Evolutionary conservation across 2,888 invertebrate genomes (phyloP), one percentile per base, ranked within the genome.

Genomic region (Vandiemenella viatica): DNA sequence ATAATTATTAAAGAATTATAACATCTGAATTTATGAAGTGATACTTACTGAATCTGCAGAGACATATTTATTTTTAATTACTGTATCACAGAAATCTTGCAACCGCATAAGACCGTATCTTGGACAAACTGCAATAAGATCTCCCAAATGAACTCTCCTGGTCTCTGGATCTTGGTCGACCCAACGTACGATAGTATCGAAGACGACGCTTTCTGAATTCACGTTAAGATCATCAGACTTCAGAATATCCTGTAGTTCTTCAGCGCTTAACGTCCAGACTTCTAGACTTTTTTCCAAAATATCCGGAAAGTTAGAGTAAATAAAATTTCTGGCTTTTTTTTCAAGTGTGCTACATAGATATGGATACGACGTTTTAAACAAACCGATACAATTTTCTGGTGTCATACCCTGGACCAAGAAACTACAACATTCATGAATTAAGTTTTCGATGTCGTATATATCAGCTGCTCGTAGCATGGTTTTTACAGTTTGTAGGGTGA

Each of bases 141-240:
- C 67, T n/a, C 75, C 68, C 53, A 83, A 66, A 60, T 73, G 67
- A 22, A 63, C 61, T 57, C 67, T 70, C 58, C 83, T 69, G 48
- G 68, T 70, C 42, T 67, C 66, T 18, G 72, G 64, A 51, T 77
- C 73, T 55, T 73, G 71, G 58, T 79, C 76, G 20, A 80, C 67
- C 87, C 87, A 87, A 44, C 71, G 72, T 62, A 78, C 74, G 15
- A 83, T 71, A 4, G 82, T 80, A 62, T 82, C 79, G 64, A 83
- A 84, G 10, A 83, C 82, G 50, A 75, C 70, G 64, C 83, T 80
- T 67, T 86, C 86, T 57, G 74, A 75, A 52, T 74, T 72, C 17
- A 80, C 77, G 64, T 85, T 85, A 44, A 87, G 65, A 59, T 79
- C 76, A 60, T 86, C 85, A 59, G 83, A 79, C 46, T 69, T 65